Percentiles rank a stretch among this genome's conserved stretches.
These are phyloP conservation scores for Nothoprocta pentlandii DNA, from an alignment of 2,113 vertebrate species.

Conservation along the genomic window DNA sequence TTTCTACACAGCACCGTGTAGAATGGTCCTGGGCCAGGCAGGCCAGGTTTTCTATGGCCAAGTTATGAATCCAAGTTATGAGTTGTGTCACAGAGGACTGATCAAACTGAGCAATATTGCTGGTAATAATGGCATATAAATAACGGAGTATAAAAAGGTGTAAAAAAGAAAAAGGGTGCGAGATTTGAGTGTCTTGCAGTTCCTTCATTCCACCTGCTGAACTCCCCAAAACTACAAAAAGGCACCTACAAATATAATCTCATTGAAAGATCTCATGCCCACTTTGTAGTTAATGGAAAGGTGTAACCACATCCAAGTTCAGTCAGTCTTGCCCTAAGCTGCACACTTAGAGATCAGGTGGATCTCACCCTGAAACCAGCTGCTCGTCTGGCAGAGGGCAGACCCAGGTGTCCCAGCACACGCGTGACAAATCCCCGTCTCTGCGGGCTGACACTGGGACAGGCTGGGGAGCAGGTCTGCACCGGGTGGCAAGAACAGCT, in stretches of 20 bases:
- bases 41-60: neutral
- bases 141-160: neutral
- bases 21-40: neutral
- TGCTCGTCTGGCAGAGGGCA: no score
- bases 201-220: neutral
- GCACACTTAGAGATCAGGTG: neutral
- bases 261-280: neutral
- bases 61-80: neutral
- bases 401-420: neutral
- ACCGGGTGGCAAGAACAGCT: neutral
- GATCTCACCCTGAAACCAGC: neutral
- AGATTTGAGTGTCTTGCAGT: neutral
- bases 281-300: neutral
- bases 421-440: neutral
- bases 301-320: neutral
- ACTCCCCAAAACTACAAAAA: neutral
- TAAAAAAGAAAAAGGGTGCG: neutral
- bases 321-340: no score
- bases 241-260: fast-evolving
- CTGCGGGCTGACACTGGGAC: neutral
- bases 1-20: neutral
- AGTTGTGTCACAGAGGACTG: neutral
- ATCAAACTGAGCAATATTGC: neutral
- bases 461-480: neutral
- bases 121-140: neutral